Base-by-base conservation (phyloP, 64 coral and sea anemone species). In the Pocillopora verrucosa region DNA sequence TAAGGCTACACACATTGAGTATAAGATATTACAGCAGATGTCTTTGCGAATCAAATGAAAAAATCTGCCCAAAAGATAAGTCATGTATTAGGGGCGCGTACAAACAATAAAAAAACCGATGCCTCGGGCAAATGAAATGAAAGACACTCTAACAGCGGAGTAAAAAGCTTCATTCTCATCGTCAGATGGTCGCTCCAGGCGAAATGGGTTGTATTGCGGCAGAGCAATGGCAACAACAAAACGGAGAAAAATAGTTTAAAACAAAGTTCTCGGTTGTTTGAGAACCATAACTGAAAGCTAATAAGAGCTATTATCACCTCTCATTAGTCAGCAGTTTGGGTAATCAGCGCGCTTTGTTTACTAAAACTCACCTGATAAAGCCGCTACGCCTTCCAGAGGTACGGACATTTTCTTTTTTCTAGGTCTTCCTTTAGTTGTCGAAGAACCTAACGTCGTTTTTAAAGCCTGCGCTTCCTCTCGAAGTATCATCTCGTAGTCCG, bases 401-500 rank as follows among this genome's bases (percentile, higher is more conserved):
- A 89, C 51, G 25, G 87, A 83, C 82, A 92, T 90, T 51, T 92
- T 92, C 72, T 88, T 65, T 38, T 96, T 96, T 72, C 94, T 85
- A 16, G 94, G 94, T 20, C 94, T 37, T 38, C 94, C 94, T 80
- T 96, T 96, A 61, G 82, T 34, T 3, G 59, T 65, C 11, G 90
- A 86, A 15, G 75, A 68, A 59, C 62, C 79, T 17, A 73, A 60
- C 1, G 90, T 35, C 4, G 84, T 57, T 65, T 94, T 94, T 26
- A 89, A 82, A 10, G 92, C 20, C 20, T 90, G 87, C 5, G 94
- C 73, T 77, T 96, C 94, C 59, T 96, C 94, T 74, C 91, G 57
- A n/a, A 92, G 78, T 56, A 98, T 61, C 11, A 92, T 77, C 64
- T 95, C 93, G 65, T 95, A 98, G 87, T 98, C 93, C 36, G 90